Evolutionary conservation across 2,888 invertebrate species (phyloP), one percentile per base, ranked within the genome.

Genomic region (Luperina nickerlii): DNA sequence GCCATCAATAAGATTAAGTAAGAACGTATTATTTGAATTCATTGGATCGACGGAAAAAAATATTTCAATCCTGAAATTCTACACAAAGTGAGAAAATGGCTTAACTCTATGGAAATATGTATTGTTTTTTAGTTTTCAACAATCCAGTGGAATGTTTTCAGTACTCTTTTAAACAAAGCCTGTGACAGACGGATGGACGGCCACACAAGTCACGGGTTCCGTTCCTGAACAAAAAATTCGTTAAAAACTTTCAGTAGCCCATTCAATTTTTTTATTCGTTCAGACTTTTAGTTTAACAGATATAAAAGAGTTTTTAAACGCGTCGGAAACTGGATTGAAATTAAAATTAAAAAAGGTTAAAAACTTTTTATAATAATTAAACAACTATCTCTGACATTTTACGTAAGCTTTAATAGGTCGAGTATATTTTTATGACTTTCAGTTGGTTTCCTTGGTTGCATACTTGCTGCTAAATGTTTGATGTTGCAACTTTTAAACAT

Each of bases 151-250:
- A 69, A 76, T 84, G 48, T 60, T 86, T 79, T 78, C 74, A 48
- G 81, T n/a, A 45, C 38, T 67, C 69, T 65, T 76, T 86, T 13
- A 78, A 81, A 86, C 87, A 86, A 86, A 79, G 77, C 66, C 73
- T 48, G 79, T 84, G 82, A 82, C 79, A 68, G 84, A 87, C 57
- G 70, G 73, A 82, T 79, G 73, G 70, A 87, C 66, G 63, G 79
- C 67, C 68, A 78, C 82, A 86, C 82, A 73, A 79, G 78, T 84
- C 82, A 84, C 74, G 79, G 78, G 82, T 78, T 73, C 76, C 66
- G 78, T 74, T 77, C 57, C 54, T 72, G 75, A 76, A 84, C 79
- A 79, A 78, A 79, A 86, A 86, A 79, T 67, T 42, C 45, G 70
- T 82, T 73, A 57, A 77, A 86, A 84, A 87, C 51, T 71, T 77